A percentile compares a stretch with the other conserved stretches of the same genome.
Evolutionary conservation across 1,140 invertebrate genomes (phyloP).

Genomic region (Drosophila varians): DNA sequence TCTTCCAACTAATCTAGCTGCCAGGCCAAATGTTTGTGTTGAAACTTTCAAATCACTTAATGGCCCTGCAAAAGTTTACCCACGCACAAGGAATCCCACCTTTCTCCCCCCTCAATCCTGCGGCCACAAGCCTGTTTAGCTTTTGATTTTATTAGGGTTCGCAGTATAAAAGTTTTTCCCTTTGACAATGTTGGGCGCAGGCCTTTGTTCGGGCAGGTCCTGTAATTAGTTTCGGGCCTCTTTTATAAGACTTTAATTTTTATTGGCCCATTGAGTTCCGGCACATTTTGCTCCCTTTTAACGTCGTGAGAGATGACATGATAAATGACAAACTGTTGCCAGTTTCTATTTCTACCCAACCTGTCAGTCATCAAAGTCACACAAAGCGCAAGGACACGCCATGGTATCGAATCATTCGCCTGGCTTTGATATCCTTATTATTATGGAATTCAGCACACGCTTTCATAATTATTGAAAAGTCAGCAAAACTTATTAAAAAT

Average conservation of each 20-base stretch:
- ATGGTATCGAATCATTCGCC: too few relatives aligned
- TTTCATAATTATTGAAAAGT: constrained; percentile 13
- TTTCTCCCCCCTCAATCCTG: constrained; percentile 7
- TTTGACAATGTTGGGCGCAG: constrained; percentile 19
- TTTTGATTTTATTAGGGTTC: constrained; percentile 62
- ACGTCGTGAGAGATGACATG: neutral
- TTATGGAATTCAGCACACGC: constrained; percentile 1
- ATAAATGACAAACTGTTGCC: constrained; percentile 51
- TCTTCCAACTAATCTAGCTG: constrained; percentile 4
- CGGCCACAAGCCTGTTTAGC: constrained; percentile 52
- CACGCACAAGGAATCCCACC: constrained; percentile 18
- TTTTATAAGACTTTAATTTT: constrained; percentile 57
- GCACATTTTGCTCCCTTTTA: neutral
- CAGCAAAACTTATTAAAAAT: neutral
- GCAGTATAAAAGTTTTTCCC: constrained; percentile 44
- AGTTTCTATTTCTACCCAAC: neutral
- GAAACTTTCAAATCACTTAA: constrained; percentile 72
- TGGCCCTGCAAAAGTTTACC: constrained; percentile 52
- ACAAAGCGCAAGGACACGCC: too few relatives aligned
- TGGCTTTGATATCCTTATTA: constrained; percentile 7
- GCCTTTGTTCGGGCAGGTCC: constrained; percentile 8
- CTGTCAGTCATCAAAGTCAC: neutral
- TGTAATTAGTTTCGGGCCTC: constrained; percentile 57
- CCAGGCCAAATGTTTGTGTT: constrained; percentile 15
- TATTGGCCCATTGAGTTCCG: constrained; percentile 45